phyloP scores from a whole-genome alignment of 1,140 invertebrate species.

The Chironomus striatipennis region DNA sequence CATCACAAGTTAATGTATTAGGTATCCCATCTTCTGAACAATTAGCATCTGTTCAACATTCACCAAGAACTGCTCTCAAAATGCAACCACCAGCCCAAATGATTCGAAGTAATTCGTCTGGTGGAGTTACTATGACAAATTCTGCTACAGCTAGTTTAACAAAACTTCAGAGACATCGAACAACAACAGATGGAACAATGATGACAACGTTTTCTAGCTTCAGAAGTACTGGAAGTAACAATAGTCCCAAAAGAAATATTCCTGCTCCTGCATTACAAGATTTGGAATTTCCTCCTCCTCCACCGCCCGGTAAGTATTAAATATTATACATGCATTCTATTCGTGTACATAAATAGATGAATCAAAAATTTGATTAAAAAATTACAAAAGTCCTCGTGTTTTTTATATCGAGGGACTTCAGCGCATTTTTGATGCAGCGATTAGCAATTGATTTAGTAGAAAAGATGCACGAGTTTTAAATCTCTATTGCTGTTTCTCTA shows the following conservation, averaged over 20 bases:
- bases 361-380: too few species aligned
- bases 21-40: neutral
- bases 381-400: too few species aligned
- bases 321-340: too few species aligned
- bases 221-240: constrained; percentile 36
- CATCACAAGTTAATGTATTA: neutral
- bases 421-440: too few species aligned
- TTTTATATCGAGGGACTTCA: too few species aligned
- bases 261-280: constrained; percentile 56
- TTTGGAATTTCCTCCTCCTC: constrained; percentile 77
- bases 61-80: constrained; percentile 51
- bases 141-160: constrained; percentile 44
- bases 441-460: too few species aligned
- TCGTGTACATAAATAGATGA: too few species aligned
- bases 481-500: too few species aligned
- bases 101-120: constrained; percentile 75
- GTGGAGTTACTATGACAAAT: constrained; percentile 56
- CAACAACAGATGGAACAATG: constrained; percentile 40
- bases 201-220: constrained; percentile 43
- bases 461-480: too few species aligned
- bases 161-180: constrained; percentile 43
- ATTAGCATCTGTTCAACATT: constrained; percentile 24
- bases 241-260: constrained; percentile 47
- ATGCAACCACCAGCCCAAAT: constrained; percentile 56
- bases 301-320: constrained; percentile 65